Percentiles rank a stretch among this genome's conserved stretches.
These are phyloP conservation scores for Papilio polyxenes DNA, from an alignment of 1,140 invertebrate genomes.

Conservation along the genomic window DNA sequence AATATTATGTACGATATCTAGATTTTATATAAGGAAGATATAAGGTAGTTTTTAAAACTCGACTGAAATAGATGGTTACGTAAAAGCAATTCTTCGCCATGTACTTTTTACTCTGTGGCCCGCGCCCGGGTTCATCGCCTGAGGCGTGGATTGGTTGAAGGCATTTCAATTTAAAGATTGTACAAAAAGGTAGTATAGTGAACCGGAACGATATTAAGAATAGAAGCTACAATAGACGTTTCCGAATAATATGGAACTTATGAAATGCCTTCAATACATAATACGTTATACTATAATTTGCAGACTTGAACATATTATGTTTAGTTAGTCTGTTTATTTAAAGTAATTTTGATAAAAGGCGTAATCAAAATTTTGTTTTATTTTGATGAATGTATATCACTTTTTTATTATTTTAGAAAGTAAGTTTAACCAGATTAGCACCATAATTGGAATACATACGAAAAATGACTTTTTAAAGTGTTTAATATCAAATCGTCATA, in stretches of 20 bases:
- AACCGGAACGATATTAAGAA: slow-evolving; percentile 12
- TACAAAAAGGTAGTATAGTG: slow-evolving; percentile 4
- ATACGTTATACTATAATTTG: background rate
- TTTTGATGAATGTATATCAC: too few relatives aligned
- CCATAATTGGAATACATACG: background rate
- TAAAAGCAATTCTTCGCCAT: slow-evolving; percentile 19
- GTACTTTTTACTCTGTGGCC: slow-evolving; percentile 9
- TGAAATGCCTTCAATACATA: background rate
- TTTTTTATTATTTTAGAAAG: background rate
- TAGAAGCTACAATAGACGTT: background rate
- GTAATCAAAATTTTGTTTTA: background rate
- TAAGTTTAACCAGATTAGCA: background rate
- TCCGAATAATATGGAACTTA: background rate
- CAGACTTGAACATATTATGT: background rate
- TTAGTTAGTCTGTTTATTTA: background rate
- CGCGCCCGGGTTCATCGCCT: slow-evolving; percentile 30
- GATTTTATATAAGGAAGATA: slow-evolving; percentile 26
- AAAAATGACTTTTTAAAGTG: background rate
- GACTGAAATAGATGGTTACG: slow-evolving; percentile 31
- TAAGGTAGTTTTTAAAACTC: slow-evolving; percentile 13
- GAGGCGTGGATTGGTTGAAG: slow-evolving; percentile 32
- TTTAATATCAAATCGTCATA: slow-evolving; percentile 3
- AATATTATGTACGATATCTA: background rate
- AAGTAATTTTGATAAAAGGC: background rate
- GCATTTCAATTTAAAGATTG: slow-evolving; percentile 34